Percentiles rank a stretch among this genome's conserved stretches.
phyloP scores from a whole-genome alignment of 2,888 invertebrate genomes.

The Pollenia griseotomentosa region DNA sequence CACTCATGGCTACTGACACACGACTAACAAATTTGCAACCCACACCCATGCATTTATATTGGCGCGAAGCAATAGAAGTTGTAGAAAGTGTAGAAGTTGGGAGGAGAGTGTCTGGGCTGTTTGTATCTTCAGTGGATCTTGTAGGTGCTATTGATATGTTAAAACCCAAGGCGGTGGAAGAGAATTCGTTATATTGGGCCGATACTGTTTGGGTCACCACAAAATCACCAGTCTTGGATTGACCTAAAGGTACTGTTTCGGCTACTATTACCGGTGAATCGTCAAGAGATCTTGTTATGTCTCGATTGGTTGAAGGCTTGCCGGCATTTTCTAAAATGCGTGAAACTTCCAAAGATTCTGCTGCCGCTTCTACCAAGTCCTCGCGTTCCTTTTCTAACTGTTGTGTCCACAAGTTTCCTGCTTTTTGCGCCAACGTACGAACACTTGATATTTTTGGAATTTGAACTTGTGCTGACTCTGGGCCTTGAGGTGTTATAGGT shows the following conservation, averaged over 20 bases:
- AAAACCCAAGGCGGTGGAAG: slow-evolving; percentile 68
- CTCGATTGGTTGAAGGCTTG: slow-evolving; percentile 28
- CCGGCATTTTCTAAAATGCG: slow-evolving; percentile 67
- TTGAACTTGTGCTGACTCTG: slow-evolving; percentile 28
- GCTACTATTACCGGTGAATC: slow-evolving; percentile 74
- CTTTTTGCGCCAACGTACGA: slow-evolving; percentile 67
- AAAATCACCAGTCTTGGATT: slow-evolving; percentile 73
- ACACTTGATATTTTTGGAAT: slow-evolving; percentile 74
- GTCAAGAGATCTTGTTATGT: slow-evolving; percentile 39
- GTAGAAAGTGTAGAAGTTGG: slow-evolving; percentile 2
- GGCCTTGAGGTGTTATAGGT: neutral
- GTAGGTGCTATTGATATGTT: slow-evolving; percentile 76
- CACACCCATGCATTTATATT: slow-evolving; percentile 79
- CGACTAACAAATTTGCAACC: slow-evolving; percentile 78
- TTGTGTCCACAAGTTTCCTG: slow-evolving; percentile 64
- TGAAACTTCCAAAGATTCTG: slow-evolving; percentile 71
- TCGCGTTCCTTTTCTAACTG: slow-evolving; percentile 71
- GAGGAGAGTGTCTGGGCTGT: neutral
- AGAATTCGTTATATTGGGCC: slow-evolving; percentile 76
- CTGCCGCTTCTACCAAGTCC: slow-evolving; percentile 64
- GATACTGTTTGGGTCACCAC: slow-evolving; percentile 77
- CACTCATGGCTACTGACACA: slow-evolving; percentile 77
- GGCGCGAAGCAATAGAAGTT: slow-evolving; percentile 53
- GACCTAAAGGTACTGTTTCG: slow-evolving; percentile 75
- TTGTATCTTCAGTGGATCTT: neutral